Evolutionary conservation across 2,797 vertebrate genomes (phyloP), one percentile per base, ranked within the genome.

Genomic region (Synanceia verrucosa): DNA sequence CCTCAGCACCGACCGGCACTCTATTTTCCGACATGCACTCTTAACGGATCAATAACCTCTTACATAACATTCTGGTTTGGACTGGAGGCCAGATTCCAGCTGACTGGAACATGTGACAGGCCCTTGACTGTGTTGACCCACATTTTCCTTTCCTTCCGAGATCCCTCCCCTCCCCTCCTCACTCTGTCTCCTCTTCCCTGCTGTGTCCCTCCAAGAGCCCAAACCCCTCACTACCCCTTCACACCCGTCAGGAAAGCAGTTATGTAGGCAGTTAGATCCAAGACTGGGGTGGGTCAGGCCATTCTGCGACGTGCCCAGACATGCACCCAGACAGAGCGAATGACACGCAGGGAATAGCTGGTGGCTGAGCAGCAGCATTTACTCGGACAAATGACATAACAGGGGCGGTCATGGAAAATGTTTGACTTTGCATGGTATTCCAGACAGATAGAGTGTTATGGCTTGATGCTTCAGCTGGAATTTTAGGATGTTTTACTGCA

Each of bases 21-120:
- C 62, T 11, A 37, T 72, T 87, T 89, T 90, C 81, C 41, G 11
- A 78, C 82, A 70, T 74, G 73, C 78, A 73, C 71, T 79, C 81
- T 82, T 76, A n/a, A 76, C 51, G 67, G 92, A 94, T 94, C 92
- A 92, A 91, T 94, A 94, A 90, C 81, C 81, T 85, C 82, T 95
- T 94, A 92, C 84, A 73, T 94, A 94, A 94, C 83, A 58, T 86
- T 90, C 86, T 80, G 81, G 88, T 91, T 91, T 89, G 88, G 88
- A 89, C 93, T 91, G 81, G 90, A 94, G 90, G 91, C 89, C 66
- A 86, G 91, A 93, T 92, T 91, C 88, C 91, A 94, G 90, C 89
- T 91, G 85, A 91, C 89, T 89, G 84, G 90, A 92, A 91, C 91
- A 94, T 92, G 91, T 94, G 93, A 94, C 80, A 76, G 65, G 81